phyloP scores from a whole-genome alignment of 1,140 invertebrate genomes.

The Heliothis subflexa region DNA sequence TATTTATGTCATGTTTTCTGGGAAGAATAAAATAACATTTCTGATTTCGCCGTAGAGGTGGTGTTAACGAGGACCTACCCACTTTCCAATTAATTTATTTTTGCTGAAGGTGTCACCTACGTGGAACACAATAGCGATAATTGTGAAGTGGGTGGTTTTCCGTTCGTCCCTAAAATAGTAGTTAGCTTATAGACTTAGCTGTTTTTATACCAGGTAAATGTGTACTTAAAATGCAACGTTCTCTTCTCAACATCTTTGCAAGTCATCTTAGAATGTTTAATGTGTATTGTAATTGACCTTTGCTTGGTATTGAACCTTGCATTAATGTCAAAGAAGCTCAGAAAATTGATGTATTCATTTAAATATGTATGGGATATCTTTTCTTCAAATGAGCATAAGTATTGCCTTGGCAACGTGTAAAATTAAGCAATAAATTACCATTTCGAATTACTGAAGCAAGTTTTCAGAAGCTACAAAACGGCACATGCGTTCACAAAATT shows the following conservation, averaged over 20 bases:
- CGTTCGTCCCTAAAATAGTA: background rate
- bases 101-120: background rate
- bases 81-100: constrained; percentile 15
- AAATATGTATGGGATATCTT: background rate
- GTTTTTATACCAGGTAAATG: background rate
- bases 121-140: constrained; percentile 3
- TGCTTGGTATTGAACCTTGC: background rate
- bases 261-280: background rate
- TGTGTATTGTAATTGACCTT: constrained; percentile 6
- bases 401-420: background rate
- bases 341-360: constrained; percentile 2
- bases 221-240: background rate
- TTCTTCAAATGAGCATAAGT: background rate
- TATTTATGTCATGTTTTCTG: constrained; percentile 1
- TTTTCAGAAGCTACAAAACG: constrained; percentile 5
- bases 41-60: background rate
- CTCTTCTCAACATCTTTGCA: background rate
- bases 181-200: too few species aligned
- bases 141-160: background rate
- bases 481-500: constrained; percentile 19
- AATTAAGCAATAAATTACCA: background rate
- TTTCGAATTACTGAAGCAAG: constrained; percentile 1
- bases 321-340: background rate
- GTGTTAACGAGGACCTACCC: background rate
- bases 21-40: background rate